Evolutionary conservation across 2,113 vertebrate species (phyloP).

Genomic region (Coreoperca whiteheadi): DNA sequence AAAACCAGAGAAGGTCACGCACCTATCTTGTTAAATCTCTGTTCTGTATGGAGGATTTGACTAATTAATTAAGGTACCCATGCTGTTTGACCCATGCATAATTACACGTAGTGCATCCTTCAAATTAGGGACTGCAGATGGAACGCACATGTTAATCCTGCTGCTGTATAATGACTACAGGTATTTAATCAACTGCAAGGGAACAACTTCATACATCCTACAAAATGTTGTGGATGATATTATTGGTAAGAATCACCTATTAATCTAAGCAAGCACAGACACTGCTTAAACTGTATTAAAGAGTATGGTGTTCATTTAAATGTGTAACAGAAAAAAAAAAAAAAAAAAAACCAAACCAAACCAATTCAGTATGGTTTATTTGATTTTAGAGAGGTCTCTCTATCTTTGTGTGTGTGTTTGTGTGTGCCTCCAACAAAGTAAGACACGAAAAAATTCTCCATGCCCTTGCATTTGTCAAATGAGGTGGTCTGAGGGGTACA

Average conservation of each 20-base stretch:
- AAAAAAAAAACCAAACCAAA: neutral
- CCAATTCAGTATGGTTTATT: neutral
- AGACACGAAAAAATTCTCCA: neutral
- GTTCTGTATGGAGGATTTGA: conserved; percentile 7
- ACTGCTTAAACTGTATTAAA: neutral
- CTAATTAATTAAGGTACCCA: conserved; percentile 27
- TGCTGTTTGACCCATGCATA: conserved; percentile 19
- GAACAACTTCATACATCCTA: neutral
- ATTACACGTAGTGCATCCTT: conserved; percentile 2
- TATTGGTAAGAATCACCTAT: neutral
- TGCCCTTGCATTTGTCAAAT: conserved; percentile 15
- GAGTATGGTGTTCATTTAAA: neutral
- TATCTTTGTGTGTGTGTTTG: neutral
- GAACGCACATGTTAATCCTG: conserved; percentile 5
- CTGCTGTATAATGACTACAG: neutral
- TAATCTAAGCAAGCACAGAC: neutral
- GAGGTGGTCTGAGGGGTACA: neutral
- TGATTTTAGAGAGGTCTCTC: neutral
- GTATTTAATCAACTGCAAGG: conserved; percentile 13
- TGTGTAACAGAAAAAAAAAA: neutral
- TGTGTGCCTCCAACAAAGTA: neutral
- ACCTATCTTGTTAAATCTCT: conserved; percentile 15
- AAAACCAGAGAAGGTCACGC: neutral
- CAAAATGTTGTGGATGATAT: neutral
- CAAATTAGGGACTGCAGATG: conserved; percentile 26